Conservation (phyloP, 1,140 invertebrate genomes). For the Popillia japonica region DNA sequence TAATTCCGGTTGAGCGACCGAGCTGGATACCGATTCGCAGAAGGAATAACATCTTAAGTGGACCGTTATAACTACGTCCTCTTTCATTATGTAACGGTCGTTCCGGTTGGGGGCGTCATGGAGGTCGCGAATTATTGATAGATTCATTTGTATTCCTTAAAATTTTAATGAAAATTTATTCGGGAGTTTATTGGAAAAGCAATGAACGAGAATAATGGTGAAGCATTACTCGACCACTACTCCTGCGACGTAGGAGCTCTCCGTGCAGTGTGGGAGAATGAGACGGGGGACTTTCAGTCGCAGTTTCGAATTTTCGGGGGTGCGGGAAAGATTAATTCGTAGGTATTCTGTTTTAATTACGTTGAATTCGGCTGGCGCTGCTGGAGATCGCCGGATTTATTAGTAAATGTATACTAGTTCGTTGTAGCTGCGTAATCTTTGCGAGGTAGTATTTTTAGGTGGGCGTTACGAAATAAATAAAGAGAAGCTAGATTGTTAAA, state of each 20-base stretch:
- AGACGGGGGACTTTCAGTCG: background rate
- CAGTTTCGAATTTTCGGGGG: background rate
- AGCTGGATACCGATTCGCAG: background rate
- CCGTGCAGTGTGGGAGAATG: background rate
- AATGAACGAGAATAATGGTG: background rate
- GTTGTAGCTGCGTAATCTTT: background rate
- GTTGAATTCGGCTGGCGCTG: background rate
- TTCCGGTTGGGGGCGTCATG: background rate
- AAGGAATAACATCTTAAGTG: background rate
- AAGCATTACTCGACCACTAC: background rate
- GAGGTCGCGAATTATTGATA: constrained; percentile 3
- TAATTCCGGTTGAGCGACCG: background rate
- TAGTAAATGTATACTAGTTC: background rate
- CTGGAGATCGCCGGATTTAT: background rate
- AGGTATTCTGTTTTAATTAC: constrained; percentile 13
- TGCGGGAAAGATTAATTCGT: constrained; percentile 4
- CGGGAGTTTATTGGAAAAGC: constrained; percentile 15
- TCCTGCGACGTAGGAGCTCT: background rate
- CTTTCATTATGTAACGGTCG: background rate
- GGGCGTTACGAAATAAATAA: too few relatives aligned
- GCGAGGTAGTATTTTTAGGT: background rate
- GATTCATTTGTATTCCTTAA: constrained; percentile 28
- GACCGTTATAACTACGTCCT: background rate
- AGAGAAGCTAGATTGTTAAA: too few relatives aligned
- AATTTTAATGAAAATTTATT: constrained; percentile 24